These are phyloP conservation scores for Megaceryle torquata DNA, from an alignment of 2,113 vertebrate genomes.

Conservation along the genomic window DNA sequence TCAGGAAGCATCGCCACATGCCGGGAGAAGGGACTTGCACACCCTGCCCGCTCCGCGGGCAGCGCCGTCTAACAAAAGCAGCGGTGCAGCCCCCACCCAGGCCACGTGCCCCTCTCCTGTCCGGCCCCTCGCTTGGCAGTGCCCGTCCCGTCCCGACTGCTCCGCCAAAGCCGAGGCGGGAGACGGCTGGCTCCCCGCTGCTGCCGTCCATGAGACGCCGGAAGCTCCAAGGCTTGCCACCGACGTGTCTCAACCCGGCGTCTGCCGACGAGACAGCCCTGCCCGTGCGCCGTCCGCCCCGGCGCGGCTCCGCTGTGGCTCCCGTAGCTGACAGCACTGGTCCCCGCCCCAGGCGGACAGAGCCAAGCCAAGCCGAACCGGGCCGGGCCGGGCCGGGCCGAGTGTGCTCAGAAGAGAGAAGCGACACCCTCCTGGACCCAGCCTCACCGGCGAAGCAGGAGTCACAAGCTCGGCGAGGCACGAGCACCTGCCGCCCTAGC, in stretches of 20 bases:
- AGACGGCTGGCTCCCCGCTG: background rate
- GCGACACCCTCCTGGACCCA: background rate
- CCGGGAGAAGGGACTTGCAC: background rate
- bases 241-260: background rate
- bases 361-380: too few relatives aligned
- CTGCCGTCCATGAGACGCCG: background rate
- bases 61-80: background rate
- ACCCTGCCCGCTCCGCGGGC: background rate
- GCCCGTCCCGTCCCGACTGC: too few relatives aligned
- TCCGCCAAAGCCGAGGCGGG: background rate
- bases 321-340: background rate
- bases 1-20: rapidly evolving
- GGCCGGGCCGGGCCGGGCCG: too few relatives aligned
- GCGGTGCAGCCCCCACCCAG: background rate
- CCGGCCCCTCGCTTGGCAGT: background rate
- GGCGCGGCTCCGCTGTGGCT: background rate
- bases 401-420: background rate
- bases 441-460: too few relatives aligned
- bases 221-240: background rate
- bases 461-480: too few relatives aligned
- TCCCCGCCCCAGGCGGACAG: too few relatives aligned
- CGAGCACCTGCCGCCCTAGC: too few relatives aligned
- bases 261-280: background rate
- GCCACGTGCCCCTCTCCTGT: too few relatives aligned
- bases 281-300: background rate